Base-by-base conservation (phyloP, 1,140 invertebrate species). In the Papilio machaon region DNA sequence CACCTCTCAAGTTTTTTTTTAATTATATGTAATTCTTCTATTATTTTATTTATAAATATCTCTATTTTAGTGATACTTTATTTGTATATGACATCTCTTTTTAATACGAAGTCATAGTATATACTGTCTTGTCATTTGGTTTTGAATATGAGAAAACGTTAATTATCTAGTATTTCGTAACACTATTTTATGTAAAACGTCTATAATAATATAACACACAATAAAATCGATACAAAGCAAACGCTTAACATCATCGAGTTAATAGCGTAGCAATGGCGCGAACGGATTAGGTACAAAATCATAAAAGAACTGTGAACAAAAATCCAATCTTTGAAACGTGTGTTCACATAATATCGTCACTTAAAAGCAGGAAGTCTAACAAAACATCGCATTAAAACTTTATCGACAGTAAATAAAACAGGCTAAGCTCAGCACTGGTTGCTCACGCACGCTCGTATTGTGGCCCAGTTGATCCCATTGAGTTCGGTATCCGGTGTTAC, bases 381-480 rank as follows among this genome's bases (percentile, higher is more conserved):
- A 76, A 54, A 76, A 15, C n/a, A 47, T 70, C 35, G 70, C 38
- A 76, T 76, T 76, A 19, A 49, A 73, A 70, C 81, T 80, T 60
- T 75, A 80, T 82, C 84, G 84, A 80, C 73, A 82, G 60, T 76
- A 76, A 76, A 79, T 78, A 78, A 77, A 60, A 58, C 19, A 19
- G 76, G 17, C 60, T 79, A 64, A 85, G 82, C 84, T 70, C 84
- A 23, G 58, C 83, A 84, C 81, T 84, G 81, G 77, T 38, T 47
- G 54, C 8, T 17, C 46, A 35, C 80, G 80, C 84, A 85, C 84
- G 84, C 82, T 81, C 49, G 67, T 74, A 80, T 84, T 84, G 83
- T 84, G 52, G 73, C 46, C 78, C 52, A 81, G 77, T 81, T 85
- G 82, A 84, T 79, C 64, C 80, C 64, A 84, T 82, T 84, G 79